Evolutionary conservation across 1,140 invertebrate species (phyloP).

Genomic region (Drosophila ogumai): DNA sequence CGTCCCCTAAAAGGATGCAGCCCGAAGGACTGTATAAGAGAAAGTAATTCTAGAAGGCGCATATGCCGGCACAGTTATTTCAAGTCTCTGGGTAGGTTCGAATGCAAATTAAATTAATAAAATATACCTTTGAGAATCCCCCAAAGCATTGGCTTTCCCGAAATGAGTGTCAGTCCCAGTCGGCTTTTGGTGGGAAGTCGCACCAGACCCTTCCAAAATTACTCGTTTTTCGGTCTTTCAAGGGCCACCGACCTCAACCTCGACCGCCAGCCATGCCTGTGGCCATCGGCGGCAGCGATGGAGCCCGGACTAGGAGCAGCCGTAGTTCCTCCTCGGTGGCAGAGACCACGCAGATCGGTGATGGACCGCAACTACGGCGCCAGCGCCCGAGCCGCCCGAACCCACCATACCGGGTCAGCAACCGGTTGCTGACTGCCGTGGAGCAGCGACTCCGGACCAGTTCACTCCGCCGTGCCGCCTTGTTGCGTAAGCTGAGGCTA

Average conservation of each 20-base stretch:
- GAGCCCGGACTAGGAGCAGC: constrained; percentile 5
- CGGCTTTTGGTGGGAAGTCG: constrained; percentile 9
- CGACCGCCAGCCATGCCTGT: constrained; percentile 9
- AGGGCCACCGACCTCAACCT: constrained; percentile 1
- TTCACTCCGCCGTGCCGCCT: not conserved
- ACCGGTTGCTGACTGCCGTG: not conserved
- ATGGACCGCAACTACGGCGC: constrained; percentile 15
- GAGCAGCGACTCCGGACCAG: constrained; percentile 1
- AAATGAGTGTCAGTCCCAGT: constrained; percentile 11
- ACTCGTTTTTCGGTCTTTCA: not conserved
- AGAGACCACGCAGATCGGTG: constrained; percentile 23
- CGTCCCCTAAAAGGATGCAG: no score
- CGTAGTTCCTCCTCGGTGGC: not conserved
- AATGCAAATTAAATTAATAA: not conserved
- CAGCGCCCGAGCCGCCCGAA: not conserved
- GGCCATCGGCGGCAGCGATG: not conserved
- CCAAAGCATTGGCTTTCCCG: not conserved
- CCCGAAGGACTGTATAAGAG: constrained; percentile 7
- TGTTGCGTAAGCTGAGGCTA: constrained; percentile 13
- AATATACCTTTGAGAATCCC: not conserved
- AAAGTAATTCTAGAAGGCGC: constrained; percentile 48
- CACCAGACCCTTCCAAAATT: constrained; percentile 11
- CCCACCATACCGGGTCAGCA: not conserved
- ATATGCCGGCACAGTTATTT: constrained; percentile 24
- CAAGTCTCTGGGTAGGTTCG: not conserved